Evolutionary conservation across 92 coral and sea anemone species (phyloP), one percentile per base, ranked within the genome.

Genomic region (Scolanthus callimorphus): DNA sequence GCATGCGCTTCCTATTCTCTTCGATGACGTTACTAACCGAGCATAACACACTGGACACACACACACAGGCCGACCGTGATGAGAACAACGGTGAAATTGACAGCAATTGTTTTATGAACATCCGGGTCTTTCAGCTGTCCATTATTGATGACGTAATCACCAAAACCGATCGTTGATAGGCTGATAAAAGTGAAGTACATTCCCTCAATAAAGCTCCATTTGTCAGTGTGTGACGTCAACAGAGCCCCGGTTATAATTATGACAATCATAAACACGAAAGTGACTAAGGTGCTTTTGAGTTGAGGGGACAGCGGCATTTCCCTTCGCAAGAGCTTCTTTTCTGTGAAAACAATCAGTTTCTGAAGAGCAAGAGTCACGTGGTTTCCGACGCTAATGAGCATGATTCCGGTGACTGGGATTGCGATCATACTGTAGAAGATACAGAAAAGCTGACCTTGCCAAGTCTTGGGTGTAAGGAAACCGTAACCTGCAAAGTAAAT

Each of bases 401-500:
- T 87, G 28, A 82, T 78, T 17, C 97, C 97, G 10, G 97, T 68
- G 13, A 87, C 79, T 30, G 97, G 97, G 44, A 91, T 91, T n/a
- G 95, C 88, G 25, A 91, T 21, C 47, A 91, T 51, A 17, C 95
- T 88, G 76, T 54, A 91, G 76, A 91, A 73, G 41, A 91, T 91
- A 37, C 95, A 88, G 70, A 88, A 87, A 24, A 91, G 43, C 62
- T 91, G 97, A 1, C 97, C 97, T 43, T 72, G 64, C 73, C 88
- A 73, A 10, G 97, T 87, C 20, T 79, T 81, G 55, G 97, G 97
- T 2, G 97, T 82, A 69, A 82, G 69, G 51, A 86, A 85, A n/a
- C 97, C 97, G 51, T 87, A 91, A 22, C 97, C 97, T 91, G 74
- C 28, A 72, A 34, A n/a, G n/a, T n/a, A n/a, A n/a, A n/a, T n/a